Evolutionary conservation across 2,113 vertebrate genomes (phyloP), one percentile per base, ranked within the genome.

Genomic region (Triplophysa dalaica): DNA sequence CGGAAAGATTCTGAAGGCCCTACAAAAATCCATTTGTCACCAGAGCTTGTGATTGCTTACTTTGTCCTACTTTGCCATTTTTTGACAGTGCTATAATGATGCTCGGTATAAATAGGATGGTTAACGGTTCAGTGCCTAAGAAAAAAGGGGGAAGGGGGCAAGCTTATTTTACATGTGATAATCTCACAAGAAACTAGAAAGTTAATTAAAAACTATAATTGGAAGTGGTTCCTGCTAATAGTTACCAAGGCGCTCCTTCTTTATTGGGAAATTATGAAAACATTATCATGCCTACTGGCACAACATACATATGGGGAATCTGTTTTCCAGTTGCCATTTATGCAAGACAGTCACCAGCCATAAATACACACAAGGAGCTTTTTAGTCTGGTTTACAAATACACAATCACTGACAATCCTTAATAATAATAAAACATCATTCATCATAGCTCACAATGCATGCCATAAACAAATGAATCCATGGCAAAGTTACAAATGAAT

Each of bases 141-240:
- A 88, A 86, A 89, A 89, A 89, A 81, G 83, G 24, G 41, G 61
- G 61, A 41, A 62, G 56, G 73, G 72, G 58, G 86, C 85, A 88
- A 88, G 90, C 90, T 91, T 91, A 91, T 91, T 93, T 91, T 93
- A 91, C 91, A 90, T 90, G 89, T 86, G 90, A 93, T 92, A 92
- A 93, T 93, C 91, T 92, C 86, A 89, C 83, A 88, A 90, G 89
- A 88, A 91, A 93, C 90, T 89, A 92, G 89, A 90, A 92, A 94
- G 91, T 94, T 93, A 94, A 94, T 94, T 93, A 92, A 93, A 93
- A 93, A 90, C 90, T 92, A 91, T 93, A 94, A 94, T 92, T 94
- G 92, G 88, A 90, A 90, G 86, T 90, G 91, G 89, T 89, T 88
- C 83, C 87, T 90, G 87, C 90, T 92, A 91, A 92, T 90, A 91